Base-by-base conservation (phyloP, 1,140 invertebrate species). In the Pseudachorutes palmiensis region DNA sequence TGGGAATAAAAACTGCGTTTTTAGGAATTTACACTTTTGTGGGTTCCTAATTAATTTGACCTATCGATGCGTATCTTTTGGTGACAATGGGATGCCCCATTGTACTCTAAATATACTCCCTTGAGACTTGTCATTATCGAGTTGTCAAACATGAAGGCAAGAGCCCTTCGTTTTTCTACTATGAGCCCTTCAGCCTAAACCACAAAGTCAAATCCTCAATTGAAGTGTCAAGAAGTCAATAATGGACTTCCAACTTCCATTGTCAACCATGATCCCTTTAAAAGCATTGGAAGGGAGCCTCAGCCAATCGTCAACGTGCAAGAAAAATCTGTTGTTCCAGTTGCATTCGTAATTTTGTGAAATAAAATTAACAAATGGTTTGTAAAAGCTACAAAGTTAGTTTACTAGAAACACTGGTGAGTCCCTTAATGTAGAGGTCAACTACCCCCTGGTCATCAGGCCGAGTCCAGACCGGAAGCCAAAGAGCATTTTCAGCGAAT, bases 71-170 rank as follows among this genome's bases (percentile, higher is more conserved):
- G 51, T 55, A 55, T 55, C 51, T n/a, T 14, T 55, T 9, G 36
- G 9, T 45, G 36, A 45, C 36, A 45, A 19, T 45, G 36, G 9
- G 9, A 22, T 55, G 51, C 5, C 12, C 51, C 24, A 14, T 24
- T 45, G 36, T 55, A 19, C 51, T 55, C 51, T 12, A 55, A 55
- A 26, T 9, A 14, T 5, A 14, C 24, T 55, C 24, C 51, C 51
- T 55, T 3, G 12, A 22, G 51, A 22, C 51, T 12, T 55, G 24
- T 55, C 51, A 26, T 55, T 55, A 55, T 55, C 9, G 51, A 55
- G 9, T 55, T 55, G 51, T 55, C 51, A 55, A 55, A 55, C 51
- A 55, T 55, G 51, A 22, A 55, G 9, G 24, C 51, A 55, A 26
- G 14, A 26, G 5, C 51, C 51, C 51, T 24, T 16, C 3, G 36